Evolutionary conservation across 2,888 invertebrate species (phyloP), one percentile per base, ranked within the genome.

Genomic region (Lycia hirtaria): DNA sequence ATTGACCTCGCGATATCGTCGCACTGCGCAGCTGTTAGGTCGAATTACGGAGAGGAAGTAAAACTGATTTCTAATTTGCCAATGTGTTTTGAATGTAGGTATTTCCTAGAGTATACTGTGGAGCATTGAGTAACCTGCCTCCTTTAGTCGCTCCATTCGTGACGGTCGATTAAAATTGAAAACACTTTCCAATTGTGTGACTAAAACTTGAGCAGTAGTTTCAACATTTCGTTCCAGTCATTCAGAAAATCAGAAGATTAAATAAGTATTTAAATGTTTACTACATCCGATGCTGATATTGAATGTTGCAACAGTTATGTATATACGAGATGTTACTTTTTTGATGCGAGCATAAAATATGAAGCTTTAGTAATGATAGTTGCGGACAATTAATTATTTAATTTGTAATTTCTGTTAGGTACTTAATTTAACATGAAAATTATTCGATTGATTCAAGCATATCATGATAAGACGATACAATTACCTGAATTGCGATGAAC

Each of bases 11-110:
- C 60, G 67, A 66, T 78, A 78, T 71, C n/a, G n/a, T n/a, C 79
- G 81, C 81, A 81, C 65, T 81, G 81, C 81, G 83, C 81, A 81
- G 80, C 76, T 77, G 73, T 72, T 70, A 59, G 61, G 60, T 62
- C 63, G 61, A 62, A 66, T 22, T 4, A 32, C 48, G 32, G 47
- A 54, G 55, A 62, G 62, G 64, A 64, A 60, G 61, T 64, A 53
- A 57, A 41, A 26, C 26, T 41, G 26, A 52, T 67, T 50, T 50
- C 56, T 52, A 48, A 52, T 56, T 38, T 57, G 52, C 47, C 19
- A 61, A 55, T 55, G 12, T 35, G 43, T 43, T 50, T 24, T 14
- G 41, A 45, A 6, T 41, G 26, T 26, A 26, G 9, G n/a, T 20
- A 22, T 5, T 4, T 38, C 20, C 10, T 35, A n/a, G n/a, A n/a